Percentiles rank a stretch among this genome's conserved stretches.
phyloP scores from a whole-genome alignment of 2,888 invertebrate genomes.

The Apamea monoglypha region DNA sequence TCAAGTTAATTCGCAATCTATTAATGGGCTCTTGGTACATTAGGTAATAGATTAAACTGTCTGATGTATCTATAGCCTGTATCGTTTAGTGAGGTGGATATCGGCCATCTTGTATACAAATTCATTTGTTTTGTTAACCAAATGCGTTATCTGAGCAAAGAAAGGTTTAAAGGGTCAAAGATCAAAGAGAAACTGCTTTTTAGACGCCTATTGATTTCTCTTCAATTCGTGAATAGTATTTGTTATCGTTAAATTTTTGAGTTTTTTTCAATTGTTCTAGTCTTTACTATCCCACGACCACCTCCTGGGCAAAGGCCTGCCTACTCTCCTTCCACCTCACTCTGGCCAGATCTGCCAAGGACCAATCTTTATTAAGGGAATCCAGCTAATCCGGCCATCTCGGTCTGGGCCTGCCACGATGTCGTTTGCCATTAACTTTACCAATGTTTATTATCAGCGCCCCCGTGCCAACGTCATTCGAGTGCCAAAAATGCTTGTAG shows the following conservation, averaged over 20 bases:
- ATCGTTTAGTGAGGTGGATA: neutral
- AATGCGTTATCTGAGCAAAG: neutral
- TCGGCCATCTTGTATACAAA: neutral
- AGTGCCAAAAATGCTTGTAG: neutral
- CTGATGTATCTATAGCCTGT: neutral
- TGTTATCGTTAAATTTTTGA: neutral
- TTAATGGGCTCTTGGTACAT: slow-evolving; percentile 33
- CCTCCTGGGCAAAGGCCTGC: neutral
- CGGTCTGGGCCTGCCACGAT: neutral
- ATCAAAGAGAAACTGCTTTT: neutral
- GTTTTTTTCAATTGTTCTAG: neutral
- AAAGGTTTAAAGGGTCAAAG: too few relatives aligned
- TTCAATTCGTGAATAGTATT: neutral
- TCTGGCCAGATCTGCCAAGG: neutral
- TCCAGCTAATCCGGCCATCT: neutral
- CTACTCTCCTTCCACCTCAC: neutral
- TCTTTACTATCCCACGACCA: neutral
- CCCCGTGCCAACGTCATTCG: neutral
- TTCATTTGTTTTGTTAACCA: neutral
- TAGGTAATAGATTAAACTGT: slow-evolving; percentile 19
- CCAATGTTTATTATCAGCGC: too few relatives aligned
- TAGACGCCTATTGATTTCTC: neutral
- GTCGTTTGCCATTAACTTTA: neutral
- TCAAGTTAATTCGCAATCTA: slow-evolving; percentile 54
- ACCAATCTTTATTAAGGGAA: neutral